These are phyloP conservation scores for Allygus modestus DNA, from an alignment of 2,888 invertebrate species.

Conservation along the genomic window DNA sequence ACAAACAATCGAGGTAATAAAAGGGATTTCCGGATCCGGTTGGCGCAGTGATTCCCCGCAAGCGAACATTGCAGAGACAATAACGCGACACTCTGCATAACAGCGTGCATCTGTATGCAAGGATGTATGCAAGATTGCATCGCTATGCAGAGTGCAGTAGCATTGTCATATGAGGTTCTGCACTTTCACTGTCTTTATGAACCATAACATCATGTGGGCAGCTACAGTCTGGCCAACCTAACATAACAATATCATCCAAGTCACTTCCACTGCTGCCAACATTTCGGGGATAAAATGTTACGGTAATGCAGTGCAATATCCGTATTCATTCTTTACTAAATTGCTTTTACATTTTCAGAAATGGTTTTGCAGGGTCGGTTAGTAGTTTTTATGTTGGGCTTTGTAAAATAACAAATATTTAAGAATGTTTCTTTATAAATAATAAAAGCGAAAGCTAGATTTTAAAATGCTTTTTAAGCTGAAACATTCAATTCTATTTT, in stretches of 20 bases:
- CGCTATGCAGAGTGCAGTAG: neutral
- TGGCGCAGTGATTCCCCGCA: neutral
- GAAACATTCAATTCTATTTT: too few species aligned
- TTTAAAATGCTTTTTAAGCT: too few species aligned
- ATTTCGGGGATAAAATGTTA: slow-evolving; percentile 23
- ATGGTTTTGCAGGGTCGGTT: too few species aligned
- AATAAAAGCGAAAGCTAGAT: too few species aligned
- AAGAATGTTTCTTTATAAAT: too few species aligned
- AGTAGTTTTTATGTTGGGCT: too few species aligned
- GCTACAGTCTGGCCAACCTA: neutral
- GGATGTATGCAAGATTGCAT: slow-evolving; percentile 12
- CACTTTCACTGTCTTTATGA: slow-evolving; percentile 27
- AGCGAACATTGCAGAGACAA: slow-evolving; percentile 26
- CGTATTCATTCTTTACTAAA: neutral
- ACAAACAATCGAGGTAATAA: slow-evolving; percentile 30
- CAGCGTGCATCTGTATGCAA: slow-evolving; percentile 9
- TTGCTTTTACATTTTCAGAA: too few species aligned
- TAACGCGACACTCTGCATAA: slow-evolving; percentile 7
- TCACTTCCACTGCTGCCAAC: slow-evolving; percentile 1
- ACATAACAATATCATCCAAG: slow-evolving; percentile 17
- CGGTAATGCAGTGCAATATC: neutral
- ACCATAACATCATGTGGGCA: slow-evolving; percentile 12
- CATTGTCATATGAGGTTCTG: neutral
- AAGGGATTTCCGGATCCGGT: slow-evolving; percentile 38
- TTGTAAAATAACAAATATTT: too few species aligned